phyloP scores from a whole-genome alignment of 2,113 vertebrate species.

The Chrysemys picta region DNA sequence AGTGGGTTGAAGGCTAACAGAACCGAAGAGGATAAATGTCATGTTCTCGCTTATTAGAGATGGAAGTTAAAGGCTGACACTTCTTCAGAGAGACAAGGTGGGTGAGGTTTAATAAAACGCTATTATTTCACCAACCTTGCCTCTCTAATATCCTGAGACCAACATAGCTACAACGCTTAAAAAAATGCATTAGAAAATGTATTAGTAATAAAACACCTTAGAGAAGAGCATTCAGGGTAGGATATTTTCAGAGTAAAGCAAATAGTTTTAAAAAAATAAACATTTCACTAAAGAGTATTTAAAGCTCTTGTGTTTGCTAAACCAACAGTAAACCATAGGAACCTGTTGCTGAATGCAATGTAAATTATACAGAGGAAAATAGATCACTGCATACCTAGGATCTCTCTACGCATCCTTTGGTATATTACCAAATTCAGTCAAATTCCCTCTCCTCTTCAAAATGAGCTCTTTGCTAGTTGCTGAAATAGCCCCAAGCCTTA shows the following conservation, averaged over 20 bases:
- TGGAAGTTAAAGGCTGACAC: neutral
- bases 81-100: neutral
- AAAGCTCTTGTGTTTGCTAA: neutral
- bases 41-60: neutral
- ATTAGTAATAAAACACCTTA: neutral
- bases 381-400: neutral
- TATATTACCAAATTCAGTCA: neutral
- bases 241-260: neutral
- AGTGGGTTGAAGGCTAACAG: neutral
- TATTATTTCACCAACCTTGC: neutral
- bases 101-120: neutral
- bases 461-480: neutral
- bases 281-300: neutral
- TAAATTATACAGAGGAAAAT: neutral
- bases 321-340: neutral
- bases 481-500: neutral
- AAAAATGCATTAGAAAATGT: neutral
- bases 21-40: neutral
- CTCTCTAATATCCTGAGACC: neutral
- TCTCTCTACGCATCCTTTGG: neutral
- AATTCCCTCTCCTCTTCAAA: neutral
- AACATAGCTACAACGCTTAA: neutral
- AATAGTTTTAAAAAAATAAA: neutral
- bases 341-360: neutral
- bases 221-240: accelerated